These are phyloP conservation scores for Meteorus colon DNA, from an alignment of 2,888 invertebrate genomes.

Conservation along the genomic window DNA sequence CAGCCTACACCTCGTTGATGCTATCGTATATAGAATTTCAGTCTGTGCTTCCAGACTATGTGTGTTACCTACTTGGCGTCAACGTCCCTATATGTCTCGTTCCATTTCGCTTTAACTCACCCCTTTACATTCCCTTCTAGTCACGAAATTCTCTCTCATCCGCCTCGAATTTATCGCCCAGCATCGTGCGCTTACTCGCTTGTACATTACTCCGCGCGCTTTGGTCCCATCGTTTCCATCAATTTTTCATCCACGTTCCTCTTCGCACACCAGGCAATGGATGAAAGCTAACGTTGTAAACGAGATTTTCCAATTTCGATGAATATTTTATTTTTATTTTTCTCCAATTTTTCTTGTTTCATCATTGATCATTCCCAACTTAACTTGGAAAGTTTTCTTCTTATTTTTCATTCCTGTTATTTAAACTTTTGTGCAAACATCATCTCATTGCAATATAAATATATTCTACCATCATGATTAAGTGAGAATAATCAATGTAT, in stretches of 20 bases:
- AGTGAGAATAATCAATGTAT: slow-evolving; percentile 9
- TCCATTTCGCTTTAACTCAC: slow-evolving; percentile 34
- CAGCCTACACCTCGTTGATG: slow-evolving; percentile 55
- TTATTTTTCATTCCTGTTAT: background rate
- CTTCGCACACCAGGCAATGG: slow-evolving; percentile 23
- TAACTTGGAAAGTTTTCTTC: background rate
- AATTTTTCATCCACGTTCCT: slow-evolving; percentile 49
- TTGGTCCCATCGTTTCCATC: slow-evolving; percentile 43
- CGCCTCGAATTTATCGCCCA: slow-evolving; percentile 47
- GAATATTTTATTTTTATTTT: slow-evolving; percentile 21
- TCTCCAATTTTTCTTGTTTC: slow-evolving; percentile 1
- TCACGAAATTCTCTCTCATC: slow-evolving; percentile 46
- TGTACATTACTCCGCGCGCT: slow-evolving; percentile 17
- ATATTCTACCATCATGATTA: background rate
- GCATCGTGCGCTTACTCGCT: slow-evolving; percentile 28
- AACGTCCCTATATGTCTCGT: slow-evolving; percentile 52
- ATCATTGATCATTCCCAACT: background rate
- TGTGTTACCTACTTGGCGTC: slow-evolving; percentile 45
- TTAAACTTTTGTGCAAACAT: background rate
- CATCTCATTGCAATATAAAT: slow-evolving; percentile 4
- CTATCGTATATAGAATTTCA: slow-evolving; percentile 58
- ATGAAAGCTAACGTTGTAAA: slow-evolving; percentile 14
- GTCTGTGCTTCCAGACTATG: slow-evolving; percentile 50
- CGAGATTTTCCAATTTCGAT: slow-evolving; percentile 17
- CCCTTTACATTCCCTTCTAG: slow-evolving; percentile 45